These are phyloP conservation scores for Lasioglossum villosulum DNA, from an alignment of 2,888 invertebrate genomes.

Conservation along the genomic window DNA sequence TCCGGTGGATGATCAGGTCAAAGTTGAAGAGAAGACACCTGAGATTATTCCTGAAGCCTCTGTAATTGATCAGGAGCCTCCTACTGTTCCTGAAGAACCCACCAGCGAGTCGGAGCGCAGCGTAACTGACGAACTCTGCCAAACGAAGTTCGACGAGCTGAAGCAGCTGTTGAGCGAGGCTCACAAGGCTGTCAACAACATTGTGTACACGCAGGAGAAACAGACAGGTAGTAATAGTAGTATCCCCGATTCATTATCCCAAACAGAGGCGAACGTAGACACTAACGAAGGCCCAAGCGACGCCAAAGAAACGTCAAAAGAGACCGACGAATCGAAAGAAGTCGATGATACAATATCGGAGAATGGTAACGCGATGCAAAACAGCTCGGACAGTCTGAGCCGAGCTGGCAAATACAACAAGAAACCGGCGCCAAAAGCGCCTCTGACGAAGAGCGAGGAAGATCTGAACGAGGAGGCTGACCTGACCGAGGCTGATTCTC, in stretches of 20 bases:
- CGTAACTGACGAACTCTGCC: constrained; percentile 73
- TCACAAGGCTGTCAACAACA: constrained; percentile 74
- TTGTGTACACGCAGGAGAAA: constrained; percentile 74
- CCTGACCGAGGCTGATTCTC: constrained; percentile 56
- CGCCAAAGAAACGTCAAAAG: neutral
- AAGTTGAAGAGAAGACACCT: neutral
- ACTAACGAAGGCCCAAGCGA: neutral
- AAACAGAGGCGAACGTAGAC: neutral
- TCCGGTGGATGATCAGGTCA: neutral
- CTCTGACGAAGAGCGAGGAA: constrained; percentile 71
- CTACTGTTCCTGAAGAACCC: neutral
- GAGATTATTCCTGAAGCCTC: neutral
- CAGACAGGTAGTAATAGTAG: neutral
- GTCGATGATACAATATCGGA: neutral
- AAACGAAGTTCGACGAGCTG: constrained; percentile 77
- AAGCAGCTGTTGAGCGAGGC: constrained; percentile 76
- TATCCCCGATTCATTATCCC: constrained; percentile 9
- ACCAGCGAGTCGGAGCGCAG: constrained; percentile 16
- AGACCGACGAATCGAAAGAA: neutral
- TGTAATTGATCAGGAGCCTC: neutral
- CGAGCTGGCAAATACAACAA: constrained; percentile 86
- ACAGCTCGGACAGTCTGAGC: constrained; percentile 72
- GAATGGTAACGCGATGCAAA: constrained; percentile 64
- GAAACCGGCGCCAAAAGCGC: constrained; percentile 85
- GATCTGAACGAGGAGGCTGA: constrained; percentile 22